These are phyloP conservation scores for Galerucella pusilla DNA, from an alignment of 2,888 invertebrate species.

Conservation along the genomic window DNA sequence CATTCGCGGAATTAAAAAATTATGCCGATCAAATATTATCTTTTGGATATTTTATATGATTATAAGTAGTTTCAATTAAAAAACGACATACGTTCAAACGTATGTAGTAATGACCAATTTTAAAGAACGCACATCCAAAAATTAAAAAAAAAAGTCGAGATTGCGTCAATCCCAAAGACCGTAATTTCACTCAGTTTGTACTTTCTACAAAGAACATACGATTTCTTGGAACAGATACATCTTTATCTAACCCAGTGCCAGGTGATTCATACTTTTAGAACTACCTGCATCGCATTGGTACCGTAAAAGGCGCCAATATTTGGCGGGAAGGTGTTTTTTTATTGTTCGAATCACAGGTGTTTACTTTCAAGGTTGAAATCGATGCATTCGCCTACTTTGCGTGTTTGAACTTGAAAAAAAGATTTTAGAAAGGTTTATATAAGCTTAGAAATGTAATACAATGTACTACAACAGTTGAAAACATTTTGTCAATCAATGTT, in stretches of 20 bases:
- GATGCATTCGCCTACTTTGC: conserved; percentile 27
- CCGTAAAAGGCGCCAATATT: conserved; percentile 42
- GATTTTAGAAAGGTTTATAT: conserved; percentile 18
- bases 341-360: conserved; percentile 33
- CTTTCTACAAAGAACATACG: not conserved
- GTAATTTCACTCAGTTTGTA: not conserved
- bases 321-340: conserved; percentile 31
- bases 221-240: not conserved
- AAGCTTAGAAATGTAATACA: conserved; percentile 6
- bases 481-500: not conserved
- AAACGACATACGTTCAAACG: too few relatives aligned
- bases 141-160: too few relatives aligned
- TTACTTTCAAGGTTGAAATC: conserved; percentile 23
- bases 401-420: conserved; percentile 17
- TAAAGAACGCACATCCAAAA: too few relatives aligned
- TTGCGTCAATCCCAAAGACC: too few relatives aligned
- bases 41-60: too few relatives aligned
- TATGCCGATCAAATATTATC: too few relatives aligned
- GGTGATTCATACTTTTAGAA: conserved; percentile 29
- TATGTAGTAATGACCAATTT: too few relatives aligned
- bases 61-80: too few relatives aligned
- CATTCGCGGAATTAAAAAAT: too few relatives aligned
- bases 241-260: conserved; percentile 10
- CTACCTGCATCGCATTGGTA: conserved; percentile 31
- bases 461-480: not conserved